phyloP scores from a whole-genome alignment of 2,888 invertebrate species.

The Apodemia hepburni region DNA sequence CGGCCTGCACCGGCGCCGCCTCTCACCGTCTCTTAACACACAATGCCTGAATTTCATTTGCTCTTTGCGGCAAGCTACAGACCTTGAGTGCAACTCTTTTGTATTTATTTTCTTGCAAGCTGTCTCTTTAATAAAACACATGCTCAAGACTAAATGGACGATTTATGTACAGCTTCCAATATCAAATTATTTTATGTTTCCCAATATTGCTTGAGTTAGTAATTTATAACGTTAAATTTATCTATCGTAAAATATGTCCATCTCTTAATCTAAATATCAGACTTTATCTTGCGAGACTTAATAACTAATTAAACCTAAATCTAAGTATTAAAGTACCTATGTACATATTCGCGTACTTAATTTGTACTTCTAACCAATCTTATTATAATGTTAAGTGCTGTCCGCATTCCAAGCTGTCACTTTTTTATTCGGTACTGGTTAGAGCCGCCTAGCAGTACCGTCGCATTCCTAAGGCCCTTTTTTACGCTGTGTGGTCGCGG shows the following conservation, averaged over 20 bases:
- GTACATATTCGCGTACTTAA: background rate
- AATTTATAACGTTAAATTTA: background rate
- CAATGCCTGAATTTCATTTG: conserved; percentile 75
- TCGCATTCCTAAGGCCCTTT: conserved; percentile 77
- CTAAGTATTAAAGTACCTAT: background rate
- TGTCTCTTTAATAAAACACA: conserved; percentile 27
- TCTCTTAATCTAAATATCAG: background rate
- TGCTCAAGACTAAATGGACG: conserved; percentile 27
- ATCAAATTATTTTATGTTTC: background rate
- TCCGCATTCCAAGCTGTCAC: conserved; percentile 65
- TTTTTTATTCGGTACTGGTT: conserved; percentile 66
- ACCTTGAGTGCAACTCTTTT: conserved; percentile 42
- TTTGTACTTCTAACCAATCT: conserved; percentile 8
- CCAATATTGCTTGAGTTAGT: too few species aligned
- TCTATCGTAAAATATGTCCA: background rate
- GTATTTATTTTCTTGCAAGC: conserved; percentile 35
- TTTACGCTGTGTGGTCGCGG: conserved; percentile 79
- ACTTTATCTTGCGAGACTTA: background rate
- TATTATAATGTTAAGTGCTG: conserved; percentile 42
- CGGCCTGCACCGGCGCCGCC: conserved; percentile 63
- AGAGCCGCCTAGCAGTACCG: conserved; percentile 74
- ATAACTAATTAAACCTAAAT: background rate
- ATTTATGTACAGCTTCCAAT: background rate
- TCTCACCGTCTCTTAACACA: conserved; percentile 66
- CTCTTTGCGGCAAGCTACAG: conserved; percentile 53